These are phyloP conservation scores for Lordiphosa mommai DNA, from an alignment of 1,140 invertebrate genomes.

Conservation along the genomic window DNA sequence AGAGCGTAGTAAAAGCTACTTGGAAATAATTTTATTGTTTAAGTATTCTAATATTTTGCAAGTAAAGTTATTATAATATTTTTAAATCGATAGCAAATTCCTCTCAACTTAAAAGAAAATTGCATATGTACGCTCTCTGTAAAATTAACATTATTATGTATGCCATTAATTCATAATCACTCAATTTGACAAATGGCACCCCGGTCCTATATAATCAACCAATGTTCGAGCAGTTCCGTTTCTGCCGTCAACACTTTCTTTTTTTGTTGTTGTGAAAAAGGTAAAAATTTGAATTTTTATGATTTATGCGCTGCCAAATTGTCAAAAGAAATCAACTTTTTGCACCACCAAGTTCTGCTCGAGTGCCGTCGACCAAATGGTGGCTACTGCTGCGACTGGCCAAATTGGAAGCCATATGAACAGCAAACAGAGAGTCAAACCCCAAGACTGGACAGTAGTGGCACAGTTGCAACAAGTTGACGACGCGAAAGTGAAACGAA, in stretches of 20 bases:
- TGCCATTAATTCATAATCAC: constrained; percentile 1
- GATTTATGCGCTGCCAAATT: constrained; percentile 54
- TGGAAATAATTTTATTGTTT: too few species aligned
- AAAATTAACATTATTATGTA: too few species aligned
- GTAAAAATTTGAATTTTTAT: constrained; percentile 36
- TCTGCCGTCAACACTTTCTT: constrained; percentile 54
- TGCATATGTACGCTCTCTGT: too few species aligned
- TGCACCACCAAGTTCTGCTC: constrained; percentile 46
- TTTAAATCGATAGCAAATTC: too few species aligned
- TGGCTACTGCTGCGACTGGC: neutral
- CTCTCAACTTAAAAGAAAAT: too few species aligned
- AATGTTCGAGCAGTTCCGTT: constrained; percentile 45
- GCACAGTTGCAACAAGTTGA: constrained; percentile 66
- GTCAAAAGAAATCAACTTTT: constrained; percentile 51
- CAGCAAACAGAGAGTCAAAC: constrained; percentile 5
- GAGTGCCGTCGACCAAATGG: constrained; percentile 10
- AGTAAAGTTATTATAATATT: too few species aligned
- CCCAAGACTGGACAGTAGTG: constrained; percentile 28
- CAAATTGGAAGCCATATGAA: constrained; percentile 57
- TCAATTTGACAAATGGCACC: constrained; percentile 27
- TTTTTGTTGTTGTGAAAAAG: constrained; percentile 25
- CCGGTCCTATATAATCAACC: neutral
- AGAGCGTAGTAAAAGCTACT: too few species aligned
- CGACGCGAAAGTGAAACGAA: constrained; percentile 57
- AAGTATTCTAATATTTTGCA: too few species aligned